Evolutionary conservation across 1,140 invertebrate species (phyloP).

Genomic region (Bombus ignitus): DNA sequence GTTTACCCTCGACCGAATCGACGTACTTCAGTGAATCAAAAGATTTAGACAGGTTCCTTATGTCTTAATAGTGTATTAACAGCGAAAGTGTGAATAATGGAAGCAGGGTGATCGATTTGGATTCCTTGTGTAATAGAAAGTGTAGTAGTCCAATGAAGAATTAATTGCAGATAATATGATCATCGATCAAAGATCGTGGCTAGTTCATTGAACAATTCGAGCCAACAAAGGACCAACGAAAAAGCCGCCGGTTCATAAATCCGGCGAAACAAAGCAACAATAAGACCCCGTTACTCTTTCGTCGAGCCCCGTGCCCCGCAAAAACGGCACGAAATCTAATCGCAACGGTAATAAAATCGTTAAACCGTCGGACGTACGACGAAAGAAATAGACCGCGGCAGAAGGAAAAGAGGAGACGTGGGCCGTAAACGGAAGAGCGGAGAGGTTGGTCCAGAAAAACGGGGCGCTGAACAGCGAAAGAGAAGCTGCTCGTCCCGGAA

Average conservation of each 20-base stretch:
- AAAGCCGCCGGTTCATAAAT: neutral
- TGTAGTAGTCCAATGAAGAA: too few relatives aligned
- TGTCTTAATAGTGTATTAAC: too few relatives aligned
- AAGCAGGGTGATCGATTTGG: neutral
- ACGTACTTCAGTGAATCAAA: neutral
- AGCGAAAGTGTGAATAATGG: neutral
- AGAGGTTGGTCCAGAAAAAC: conserved; percentile 29
- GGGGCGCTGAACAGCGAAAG: neutral
- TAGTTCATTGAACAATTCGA: too few relatives aligned
- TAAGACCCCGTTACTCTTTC: neutral
- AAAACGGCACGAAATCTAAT: conserved; percentile 32
- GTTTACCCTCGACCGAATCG: neutral
- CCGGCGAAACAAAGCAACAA: neutral
- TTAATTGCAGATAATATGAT: neutral
- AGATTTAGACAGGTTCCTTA: too few relatives aligned
- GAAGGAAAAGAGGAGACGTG: neutral
- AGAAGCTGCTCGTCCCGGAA: conserved; percentile 13
- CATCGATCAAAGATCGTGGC: neutral
- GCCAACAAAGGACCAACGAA: neutral
- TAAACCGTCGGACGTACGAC: neutral
- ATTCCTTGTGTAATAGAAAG: too few relatives aligned
- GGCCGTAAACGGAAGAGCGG: neutral
- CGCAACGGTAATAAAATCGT: conserved; percentile 38
- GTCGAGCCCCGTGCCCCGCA: neutral
- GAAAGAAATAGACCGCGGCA: conserved; percentile 9